A percentile compares a stretch with the other conserved stretches of the same genome.
These are phyloP conservation scores for Agriopis aurantiaria DNA, from an alignment of 2,888 invertebrate genomes.

Conservation along the genomic window DNA sequence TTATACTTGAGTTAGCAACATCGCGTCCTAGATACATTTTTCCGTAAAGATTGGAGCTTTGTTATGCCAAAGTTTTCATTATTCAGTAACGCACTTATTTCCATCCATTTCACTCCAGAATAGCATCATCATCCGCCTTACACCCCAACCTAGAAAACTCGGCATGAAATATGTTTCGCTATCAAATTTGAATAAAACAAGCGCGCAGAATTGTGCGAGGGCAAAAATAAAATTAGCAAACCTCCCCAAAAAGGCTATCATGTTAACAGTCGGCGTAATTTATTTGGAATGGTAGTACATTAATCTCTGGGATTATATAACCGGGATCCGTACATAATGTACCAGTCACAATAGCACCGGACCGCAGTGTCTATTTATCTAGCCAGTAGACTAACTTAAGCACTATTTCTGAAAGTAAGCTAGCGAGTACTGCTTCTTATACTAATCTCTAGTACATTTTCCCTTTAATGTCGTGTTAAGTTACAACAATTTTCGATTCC, in stretches of 20 bases:
- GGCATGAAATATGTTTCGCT: conserved; percentile 73
- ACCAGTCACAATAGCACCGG: conserved; percentile 43
- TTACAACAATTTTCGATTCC: no score
- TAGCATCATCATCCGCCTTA: conserved; percentile 47
- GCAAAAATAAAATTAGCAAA: conserved; percentile 64
- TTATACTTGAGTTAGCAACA: neutral
- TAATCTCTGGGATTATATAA: conserved; percentile 52
- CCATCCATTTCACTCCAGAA: conserved; percentile 50
- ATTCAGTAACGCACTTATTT: conserved; percentile 48
- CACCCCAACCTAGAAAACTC: conserved; percentile 65
- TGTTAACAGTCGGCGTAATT: conserved; percentile 59
- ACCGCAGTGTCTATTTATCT: conserved; percentile 18
- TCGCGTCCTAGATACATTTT: conserved; percentile 12
- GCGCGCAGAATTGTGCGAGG: conserved; percentile 43
- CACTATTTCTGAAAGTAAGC: neutral
- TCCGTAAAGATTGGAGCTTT: conserved; percentile 41
- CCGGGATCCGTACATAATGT: conserved; percentile 47
- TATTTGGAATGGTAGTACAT: conserved; percentile 59
- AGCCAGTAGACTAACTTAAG: conserved; percentile 14
- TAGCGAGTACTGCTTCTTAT: no score
- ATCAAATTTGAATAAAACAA: conserved; percentile 72
- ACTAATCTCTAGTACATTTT: no score
- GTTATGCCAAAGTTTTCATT: conserved; percentile 52
- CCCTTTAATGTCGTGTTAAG: no score
- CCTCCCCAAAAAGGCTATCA: conserved; percentile 53